These are phyloP conservation scores for Eurytoma californica DNA, from an alignment of 2,888 invertebrate genomes.

Conservation along the genomic window DNA sequence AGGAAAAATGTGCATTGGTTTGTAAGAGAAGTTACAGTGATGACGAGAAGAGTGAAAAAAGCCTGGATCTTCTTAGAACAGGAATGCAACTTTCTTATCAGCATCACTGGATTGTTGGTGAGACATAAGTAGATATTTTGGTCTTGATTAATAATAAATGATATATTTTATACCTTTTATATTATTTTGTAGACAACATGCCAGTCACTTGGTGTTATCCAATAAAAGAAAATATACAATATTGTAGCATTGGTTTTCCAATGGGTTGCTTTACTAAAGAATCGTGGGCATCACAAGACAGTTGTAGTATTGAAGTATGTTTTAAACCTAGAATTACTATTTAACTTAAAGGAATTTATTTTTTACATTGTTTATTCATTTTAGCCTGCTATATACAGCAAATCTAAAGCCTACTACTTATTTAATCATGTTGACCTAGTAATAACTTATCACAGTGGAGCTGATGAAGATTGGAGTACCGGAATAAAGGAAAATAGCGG, in stretches of 20 bases:
- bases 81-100: conserved; percentile 97
- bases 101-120: conserved; percentile 95
- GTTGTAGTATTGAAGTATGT: conserved; percentile 68
- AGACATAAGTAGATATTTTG: conserved; percentile 58
- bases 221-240: conserved; percentile 83
- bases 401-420: conserved; percentile 88
- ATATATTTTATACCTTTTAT: conserved; percentile 16
- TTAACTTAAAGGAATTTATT: conserved; percentile 8
- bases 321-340: background rate
- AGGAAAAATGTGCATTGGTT: conserved; percentile 79
- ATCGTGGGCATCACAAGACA: conserved; percentile 62
- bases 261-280: conserved; percentile 94
- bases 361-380: conserved; percentile 18
- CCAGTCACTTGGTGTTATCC: conserved; percentile 98
- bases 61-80: conserved; percentile 89
- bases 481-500: conserved; percentile 88
- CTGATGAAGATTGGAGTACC: conserved; percentile 90
- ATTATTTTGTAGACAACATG: conserved; percentile 89
- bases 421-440: conserved; percentile 97
- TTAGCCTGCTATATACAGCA: conserved; percentile 77
- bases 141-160: conserved; percentile 8
- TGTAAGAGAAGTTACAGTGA: conserved; percentile 86
- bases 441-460: conserved; percentile 95
- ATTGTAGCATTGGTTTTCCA: conserved; percentile 97
- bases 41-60: conserved; percentile 81